Percentiles rank a stretch among this genome's conserved stretches.
Conservation (phyloP, 2,113 vertebrate species). For the Sander lucioperca region DNA sequence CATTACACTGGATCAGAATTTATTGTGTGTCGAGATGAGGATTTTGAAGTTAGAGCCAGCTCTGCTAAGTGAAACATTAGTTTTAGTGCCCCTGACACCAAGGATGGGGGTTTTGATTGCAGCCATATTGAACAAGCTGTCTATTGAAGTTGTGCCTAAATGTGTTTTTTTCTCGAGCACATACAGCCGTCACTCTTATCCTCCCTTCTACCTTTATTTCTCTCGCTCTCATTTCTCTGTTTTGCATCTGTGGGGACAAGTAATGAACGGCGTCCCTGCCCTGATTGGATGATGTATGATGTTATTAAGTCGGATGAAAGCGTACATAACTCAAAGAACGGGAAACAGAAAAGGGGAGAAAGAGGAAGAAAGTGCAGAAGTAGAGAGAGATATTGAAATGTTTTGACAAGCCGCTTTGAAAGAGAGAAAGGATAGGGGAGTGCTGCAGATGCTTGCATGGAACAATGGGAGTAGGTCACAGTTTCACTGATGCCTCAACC, state of each 20-base stretch:
- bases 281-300: slow-evolving; percentile 77
- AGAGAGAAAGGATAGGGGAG: slow-evolving; percentile 40
- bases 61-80: slow-evolving; percentile 63
- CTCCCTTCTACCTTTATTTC: slow-evolving; percentile 47
- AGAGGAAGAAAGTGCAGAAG: slow-evolving; percentile 41
- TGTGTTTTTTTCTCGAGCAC: slow-evolving; percentile 30
- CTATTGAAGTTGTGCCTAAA: slow-evolving; percentile 66
- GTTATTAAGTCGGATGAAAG: slow-evolving; percentile 75
- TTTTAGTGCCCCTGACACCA: slow-evolving; percentile 48
- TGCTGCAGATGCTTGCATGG: slow-evolving; percentile 49
- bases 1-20: slow-evolving; percentile 39
- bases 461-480: slow-evolving; percentile 76
- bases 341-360: slow-evolving; percentile 35
- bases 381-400: slow-evolving; percentile 50
- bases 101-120: slow-evolving; percentile 61
- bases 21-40: slow-evolving; percentile 19
- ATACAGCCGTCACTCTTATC: slow-evolving; percentile 62
- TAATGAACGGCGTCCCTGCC: slow-evolving; percentile 64
- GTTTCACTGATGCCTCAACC: slow-evolving; percentile 73
- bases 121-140: slow-evolving; percentile 58
- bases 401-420: slow-evolving; percentile 71
- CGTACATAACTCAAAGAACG: slow-evolving; percentile 72
- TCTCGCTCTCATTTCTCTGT: slow-evolving; percentile 40
- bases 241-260: slow-evolving; percentile 59
- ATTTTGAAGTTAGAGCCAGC: slow-evolving; percentile 31